phyloP scores from a whole-genome alignment of 2,888 invertebrate genomes.

The Herminia tarsipennalis region DNA sequence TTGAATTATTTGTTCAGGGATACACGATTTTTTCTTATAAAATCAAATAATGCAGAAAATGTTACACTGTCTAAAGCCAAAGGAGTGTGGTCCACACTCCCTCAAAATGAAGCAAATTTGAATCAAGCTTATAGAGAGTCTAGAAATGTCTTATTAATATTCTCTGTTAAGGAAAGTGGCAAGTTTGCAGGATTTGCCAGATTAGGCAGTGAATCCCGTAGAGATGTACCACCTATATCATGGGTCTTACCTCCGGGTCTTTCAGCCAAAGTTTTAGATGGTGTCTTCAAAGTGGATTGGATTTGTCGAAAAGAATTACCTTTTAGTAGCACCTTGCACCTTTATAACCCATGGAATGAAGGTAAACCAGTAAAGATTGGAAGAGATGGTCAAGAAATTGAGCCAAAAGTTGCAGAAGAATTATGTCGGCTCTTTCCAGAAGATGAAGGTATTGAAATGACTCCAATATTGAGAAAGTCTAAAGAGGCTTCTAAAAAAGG shows the following conservation, averaged over 20 bases:
- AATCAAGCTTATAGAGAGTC: conserved; percentile 97
- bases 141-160: conserved; percentile 97
- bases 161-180: conserved; percentile 99
- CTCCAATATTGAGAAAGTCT: conserved; percentile 93
- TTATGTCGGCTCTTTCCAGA: conserved; percentile 97
- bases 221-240: conserved; percentile 95
- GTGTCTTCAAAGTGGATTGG: conserved; percentile 99
- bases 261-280: conserved; percentile 96
- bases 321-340: conserved; percentile 95
- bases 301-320: conserved; percentile 97
- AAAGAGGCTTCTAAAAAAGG: conserved; percentile 92
- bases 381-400: conserved; percentile 99
- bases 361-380: conserved; percentile 99
- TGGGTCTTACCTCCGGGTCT: conserved; percentile 98
- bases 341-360: conserved; percentile 99
- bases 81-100: conserved; percentile 99
- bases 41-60: conserved; percentile 99
- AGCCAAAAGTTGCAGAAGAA: conserved; percentile 97
- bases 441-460: conserved; percentile 96
- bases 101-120: conserved; percentile 97
- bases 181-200: conserved; percentile 98
- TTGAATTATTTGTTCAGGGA: conserved; percentile 97
- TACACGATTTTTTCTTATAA: conserved; percentile 97
- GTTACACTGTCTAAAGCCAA: conserved; percentile 97
- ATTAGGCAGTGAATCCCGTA: conserved; percentile 93